Conservation (phyloP, 1,140 invertebrate species). For the Artemia franciscana region DNA sequence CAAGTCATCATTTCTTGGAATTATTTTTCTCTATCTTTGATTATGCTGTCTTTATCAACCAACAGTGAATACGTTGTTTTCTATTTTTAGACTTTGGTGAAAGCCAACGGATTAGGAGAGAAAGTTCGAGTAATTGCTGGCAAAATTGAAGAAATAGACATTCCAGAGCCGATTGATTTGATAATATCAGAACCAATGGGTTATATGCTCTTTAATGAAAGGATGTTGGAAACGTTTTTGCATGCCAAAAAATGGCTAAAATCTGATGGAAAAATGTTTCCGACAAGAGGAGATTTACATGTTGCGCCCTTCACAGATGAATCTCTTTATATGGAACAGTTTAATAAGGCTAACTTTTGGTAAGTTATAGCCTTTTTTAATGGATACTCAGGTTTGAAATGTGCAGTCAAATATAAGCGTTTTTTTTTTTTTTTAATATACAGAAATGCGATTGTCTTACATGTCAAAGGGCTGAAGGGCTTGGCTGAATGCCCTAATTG, state of each 20-base stretch:
- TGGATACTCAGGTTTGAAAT: too few relatives aligned
- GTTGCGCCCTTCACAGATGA: conserved; percentile 98
- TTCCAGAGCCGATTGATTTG: conserved; percentile 84
- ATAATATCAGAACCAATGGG: conserved; percentile 99
- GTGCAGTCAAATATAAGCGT: too few relatives aligned
- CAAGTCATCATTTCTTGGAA: too few relatives aligned
- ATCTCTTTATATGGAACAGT: conserved; percentile 91
- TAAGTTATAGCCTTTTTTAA: too few relatives aligned
- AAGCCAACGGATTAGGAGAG: conserved; percentile 63
- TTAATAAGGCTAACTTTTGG: conserved; percentile 97
- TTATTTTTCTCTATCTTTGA: too few relatives aligned
- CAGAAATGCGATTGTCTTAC: too few relatives aligned
- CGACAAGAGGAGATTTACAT: conserved; percentile 81
- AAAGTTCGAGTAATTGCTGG: conserved; percentile 80
- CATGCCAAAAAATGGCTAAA: conserved; percentile 96
- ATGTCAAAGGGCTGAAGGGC: too few relatives aligned
- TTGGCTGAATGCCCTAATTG: too few relatives aligned
- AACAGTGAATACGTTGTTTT: too few relatives aligned
- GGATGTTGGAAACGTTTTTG: conserved; percentile 96
- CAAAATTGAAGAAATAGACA: conserved; percentile 92
- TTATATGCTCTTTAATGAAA: conserved; percentile 97
- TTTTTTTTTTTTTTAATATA: too few relatives aligned
- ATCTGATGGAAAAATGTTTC: conserved; percentile 79
- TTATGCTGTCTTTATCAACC: too few relatives aligned
- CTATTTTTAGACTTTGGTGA: conserved; percentile 50